Percentiles rank a stretch among this genome's conserved stretches.
Conservation (phyloP, 2,888 invertebrate genomes). For the Limnephilus rhombicus region DNA sequence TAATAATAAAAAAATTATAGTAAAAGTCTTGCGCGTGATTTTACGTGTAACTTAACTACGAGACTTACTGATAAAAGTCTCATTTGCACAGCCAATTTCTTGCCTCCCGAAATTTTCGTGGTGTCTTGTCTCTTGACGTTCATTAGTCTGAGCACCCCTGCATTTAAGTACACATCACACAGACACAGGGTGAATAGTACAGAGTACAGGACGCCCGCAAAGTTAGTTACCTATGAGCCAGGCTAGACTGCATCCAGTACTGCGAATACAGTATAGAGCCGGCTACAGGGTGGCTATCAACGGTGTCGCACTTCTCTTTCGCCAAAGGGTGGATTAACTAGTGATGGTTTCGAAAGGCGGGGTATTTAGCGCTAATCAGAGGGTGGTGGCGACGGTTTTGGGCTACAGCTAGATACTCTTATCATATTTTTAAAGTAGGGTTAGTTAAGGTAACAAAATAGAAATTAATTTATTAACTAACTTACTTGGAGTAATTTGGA, state of each 20-base stretch:
- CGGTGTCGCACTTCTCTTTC: slow-evolving; percentile 7
- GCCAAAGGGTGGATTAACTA: background rate
- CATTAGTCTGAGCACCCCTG: background rate
- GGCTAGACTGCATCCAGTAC: background rate
- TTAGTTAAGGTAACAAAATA: too few species aligned
- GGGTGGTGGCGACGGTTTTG: background rate
- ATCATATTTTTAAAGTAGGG: too few species aligned
- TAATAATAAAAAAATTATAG: too few species aligned
- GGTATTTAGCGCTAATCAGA: slow-evolving; percentile 38
- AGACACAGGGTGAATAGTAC: background rate
- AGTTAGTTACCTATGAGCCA: slow-evolving; percentile 9
- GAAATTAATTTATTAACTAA: too few species aligned
- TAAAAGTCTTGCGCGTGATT: too few species aligned
- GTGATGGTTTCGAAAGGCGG: background rate
- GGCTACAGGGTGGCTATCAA: slow-evolving; percentile 6
- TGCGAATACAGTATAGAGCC: background rate
- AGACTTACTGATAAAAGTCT: too few species aligned
- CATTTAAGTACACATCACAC: background rate
- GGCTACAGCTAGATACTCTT: background rate
- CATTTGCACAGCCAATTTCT: too few species aligned
- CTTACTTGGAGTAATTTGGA: too few species aligned
- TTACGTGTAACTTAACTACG: too few species aligned
- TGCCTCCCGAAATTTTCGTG: background rate
- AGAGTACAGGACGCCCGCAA: background rate
- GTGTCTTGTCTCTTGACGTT: too few species aligned